Base-by-base conservation (phyloP, 1,140 invertebrate species). In the Drosophila sucinea region DNA sequence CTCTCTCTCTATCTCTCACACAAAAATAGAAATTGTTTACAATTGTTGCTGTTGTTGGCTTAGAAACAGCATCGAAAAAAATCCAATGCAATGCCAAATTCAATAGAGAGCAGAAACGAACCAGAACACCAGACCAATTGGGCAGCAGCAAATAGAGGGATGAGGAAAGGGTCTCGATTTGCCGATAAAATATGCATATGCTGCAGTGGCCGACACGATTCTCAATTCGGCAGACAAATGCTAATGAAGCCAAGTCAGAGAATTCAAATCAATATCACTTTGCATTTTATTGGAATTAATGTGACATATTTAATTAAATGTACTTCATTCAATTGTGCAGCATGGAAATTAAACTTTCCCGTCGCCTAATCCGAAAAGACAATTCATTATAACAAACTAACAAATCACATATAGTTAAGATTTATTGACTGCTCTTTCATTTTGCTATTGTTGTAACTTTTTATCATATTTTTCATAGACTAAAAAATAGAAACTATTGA, bases 211-310 rank as follows among this genome's bases (percentile, higher is more conserved):
- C 77, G 69, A 40, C 4, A 44, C 61, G n/a, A 27, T 8, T 38
- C 38, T 62, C 57, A 51, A 66, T 57, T 56, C 62, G 47, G 47
- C 62, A 60, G 66, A 33, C 54, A 44, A 51, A 51, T 51, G 58
- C 79, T 82, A 86, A 85, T 85, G 75, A 86, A 79, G 79, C 75
- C 71, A 70, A 82, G 68, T 86, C 79, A 82, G 79, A 71, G 78
- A 79, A 86, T 76, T 76, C 63, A 67, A 79, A 87, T 87, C 62
- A 85, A 76, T 77, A 72, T 75, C 23, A 51, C 44, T 51, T 51
- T 51, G 44, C 44, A 51, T 51, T 51, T 30, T 40, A 8, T 32
- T 17, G 11, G 32, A 4, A 54, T 54, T 40, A 70, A 66, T 55
- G 54, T 70, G 29, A 41, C 61, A 61, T 57, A 78, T 71, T 65